Evolutionary conservation across 2,888 invertebrate genomes (phyloP).

Genomic region (Lypha dubia): DNA sequence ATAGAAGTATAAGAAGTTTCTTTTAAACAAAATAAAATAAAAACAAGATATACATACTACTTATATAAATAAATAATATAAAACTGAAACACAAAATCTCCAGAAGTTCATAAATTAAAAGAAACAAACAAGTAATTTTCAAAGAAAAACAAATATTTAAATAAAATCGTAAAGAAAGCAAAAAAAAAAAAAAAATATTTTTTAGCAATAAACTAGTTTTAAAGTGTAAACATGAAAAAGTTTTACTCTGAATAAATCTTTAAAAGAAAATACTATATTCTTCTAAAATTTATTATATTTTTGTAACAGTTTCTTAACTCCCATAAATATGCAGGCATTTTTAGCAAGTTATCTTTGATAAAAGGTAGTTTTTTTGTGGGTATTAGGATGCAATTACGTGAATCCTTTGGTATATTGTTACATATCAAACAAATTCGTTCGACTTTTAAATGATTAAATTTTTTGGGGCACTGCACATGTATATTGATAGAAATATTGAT

Average conservation of each 20-base stretch:
- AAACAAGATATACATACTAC: constrained; percentile 25
- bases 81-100: constrained; percentile 46
- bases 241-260: constrained; percentile 63
- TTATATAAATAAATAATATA: constrained; percentile 47
- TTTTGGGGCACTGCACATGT: too few relatives aligned
- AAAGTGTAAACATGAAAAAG: constrained; percentile 56
- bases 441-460: too few relatives aligned
- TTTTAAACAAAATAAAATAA: constrained; percentile 52
- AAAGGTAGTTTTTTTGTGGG: too few relatives aligned
- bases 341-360: too few relatives aligned
- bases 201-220: constrained; percentile 65
- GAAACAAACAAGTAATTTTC: constrained; percentile 39
- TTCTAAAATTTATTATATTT: not conserved
- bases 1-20: constrained; percentile 51
- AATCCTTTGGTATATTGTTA: too few relatives aligned
- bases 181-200: constrained; percentile 42
- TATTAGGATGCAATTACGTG: too few relatives aligned
- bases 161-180: constrained; percentile 33
- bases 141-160: constrained; percentile 36
- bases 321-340: not conserved
- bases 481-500: too few relatives aligned
- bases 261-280: constrained; percentile 48
- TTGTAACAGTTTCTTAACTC: not conserved
- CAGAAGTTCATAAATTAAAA: constrained; percentile 34
- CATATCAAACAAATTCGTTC: too few relatives aligned